phyloP scores from a whole-genome alignment of 1,140 invertebrate genomes.

The Streblospio benedicti region DNA sequence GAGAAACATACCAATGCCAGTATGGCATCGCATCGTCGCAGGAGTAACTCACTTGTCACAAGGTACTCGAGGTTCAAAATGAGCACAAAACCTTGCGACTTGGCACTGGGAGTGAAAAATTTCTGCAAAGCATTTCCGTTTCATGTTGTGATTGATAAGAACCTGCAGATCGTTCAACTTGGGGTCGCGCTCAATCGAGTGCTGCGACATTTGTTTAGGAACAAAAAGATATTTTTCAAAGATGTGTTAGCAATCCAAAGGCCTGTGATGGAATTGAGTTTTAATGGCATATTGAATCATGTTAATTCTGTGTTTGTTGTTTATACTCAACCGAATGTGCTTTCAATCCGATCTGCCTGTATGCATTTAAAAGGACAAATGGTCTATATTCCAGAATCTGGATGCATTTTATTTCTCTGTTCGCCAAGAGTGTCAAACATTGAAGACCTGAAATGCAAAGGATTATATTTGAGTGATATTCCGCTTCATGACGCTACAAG shows the following conservation, averaged over 20 bases:
- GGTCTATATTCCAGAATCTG: slow-evolving; percentile 79
- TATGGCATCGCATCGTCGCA: too few relatives aligned
- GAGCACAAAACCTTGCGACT: slow-evolving; percentile 1
- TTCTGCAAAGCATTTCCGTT: slow-evolving; percentile 88
- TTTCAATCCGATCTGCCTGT: background rate
- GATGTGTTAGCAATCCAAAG: slow-evolving; percentile 68
- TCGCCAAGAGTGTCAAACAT: slow-evolving; percentile 87
- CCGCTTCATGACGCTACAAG: slow-evolving; percentile 88
- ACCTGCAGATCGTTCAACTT: slow-evolving; percentile 69
- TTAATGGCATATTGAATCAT: slow-evolving; percentile 80
- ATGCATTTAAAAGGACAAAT: slow-evolving; percentile 69
- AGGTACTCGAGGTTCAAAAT: background rate
- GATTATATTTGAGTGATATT: slow-evolving; percentile 83
- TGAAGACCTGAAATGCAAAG: slow-evolving; percentile 68
- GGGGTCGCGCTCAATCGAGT: slow-evolving; percentile 77
- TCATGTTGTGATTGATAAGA: slow-evolving; percentile 79
- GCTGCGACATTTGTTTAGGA: slow-evolving; percentile 59
- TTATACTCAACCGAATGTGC: slow-evolving; percentile 56
- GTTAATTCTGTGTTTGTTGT: slow-evolving; percentile 90
- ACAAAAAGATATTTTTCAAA: slow-evolving; percentile 60
- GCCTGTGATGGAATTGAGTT: slow-evolving; percentile 75
- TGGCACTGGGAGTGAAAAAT: slow-evolving; percentile 65
- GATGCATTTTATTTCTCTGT: slow-evolving; percentile 79
- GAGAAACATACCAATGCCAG: too few relatives aligned
- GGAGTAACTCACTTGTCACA: slow-evolving; percentile 5